Base-by-base conservation (phyloP, 2,113 vertebrate genomes). In the Canis aureus region DNA sequence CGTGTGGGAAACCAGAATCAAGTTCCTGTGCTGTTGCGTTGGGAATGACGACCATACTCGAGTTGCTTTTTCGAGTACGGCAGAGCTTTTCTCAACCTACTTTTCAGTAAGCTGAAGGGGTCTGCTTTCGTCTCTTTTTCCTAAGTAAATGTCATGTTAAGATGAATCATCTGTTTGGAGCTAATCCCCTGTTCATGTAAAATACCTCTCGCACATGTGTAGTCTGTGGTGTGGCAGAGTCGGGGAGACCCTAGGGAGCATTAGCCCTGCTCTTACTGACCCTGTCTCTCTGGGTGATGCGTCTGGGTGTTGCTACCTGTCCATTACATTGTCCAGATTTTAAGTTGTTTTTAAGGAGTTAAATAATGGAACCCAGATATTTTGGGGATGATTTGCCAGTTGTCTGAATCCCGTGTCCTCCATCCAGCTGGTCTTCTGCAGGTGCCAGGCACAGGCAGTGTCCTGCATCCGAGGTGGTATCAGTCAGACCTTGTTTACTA, bases 1-100 rank as follows among this genome's bases (percentile, higher is more conserved):
- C 2, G 99, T 99, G 95, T 99, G 99, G 99, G 99, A 99, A 95
- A 99, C 98, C 60, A 98, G 99, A 13, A 98, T 99, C 95, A 97
- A 99, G 38, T 97, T 99, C 13, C 96, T 99, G 51, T 99, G 99
- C 98, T 99, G 99, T 82, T 99, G 99, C n/a, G 96, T 99, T 13
- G 99, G 99, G 43, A 99, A 99, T 89, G 99, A 99, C 1, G 99
- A 99, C 12, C 99, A 99, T 81, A 98, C 99, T 87, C 98, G 99
- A 0, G 99, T 99, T 0, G 99, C 99, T 11, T 99, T 99, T 95
- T 99, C 99, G 66, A 99, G 99, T 97, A 99, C 99, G 1, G 98
- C 99, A 0, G 99, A 99, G 97, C 99, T 99, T 53, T 97, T 99
- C 98, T 99, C 99, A 29, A 57, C 71, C 96, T 99, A 99, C 98